Evolutionary conservation across 2,888 invertebrate species (phyloP), one percentile per base, ranked within the genome.

Genomic region (Hyles lineata): DNA sequence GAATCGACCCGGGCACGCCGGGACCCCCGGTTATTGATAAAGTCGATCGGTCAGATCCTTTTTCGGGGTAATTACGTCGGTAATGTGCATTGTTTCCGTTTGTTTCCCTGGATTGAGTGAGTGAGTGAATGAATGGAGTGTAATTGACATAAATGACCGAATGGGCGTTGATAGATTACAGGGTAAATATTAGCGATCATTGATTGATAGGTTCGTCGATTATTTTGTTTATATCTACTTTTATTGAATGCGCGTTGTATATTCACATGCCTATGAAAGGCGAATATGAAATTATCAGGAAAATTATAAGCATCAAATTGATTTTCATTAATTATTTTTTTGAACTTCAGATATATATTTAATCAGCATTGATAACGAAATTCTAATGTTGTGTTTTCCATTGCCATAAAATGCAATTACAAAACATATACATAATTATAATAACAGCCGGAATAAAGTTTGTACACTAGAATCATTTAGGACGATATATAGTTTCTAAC

Each of bases 1-100:
- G 72, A 76, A 78, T 80, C 67, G 67, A 50, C 67, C 50, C 5
- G 50, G 50, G 74, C 23, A 23, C 43, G 43, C 43, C 43, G 67
- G 43, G 67, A 73, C 29, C 58, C 58, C 25, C 25, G 21, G 32
- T 71, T 71, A 61, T 71, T 71, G 59, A 71, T 59, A 71, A 60
- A 71, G 60, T 61, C 60, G 71, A 32, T 43, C 59, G 58, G 43
- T 71, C 43, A 23, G 43, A 43, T 67, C 67, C 67, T 50, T 67
- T 63, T 50, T 67, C 50, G 67, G 50, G 23, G 50, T 50, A 43
- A 67, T 67, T 67, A 67, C 67, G 50, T 21, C 43, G 43, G 23
- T 67, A 67, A 67, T 67, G 67, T 67, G 43, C 43, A 67, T 67
- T 67, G 67, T 50, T 67, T 67, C 6, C 23, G 67, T 67, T 67